Percentiles rank a stretch among this genome's conserved stretches.
These are phyloP conservation scores for Dicyrtomina minuta DNA, from an alignment of 2,888 invertebrate species.

Conservation along the genomic window DNA sequence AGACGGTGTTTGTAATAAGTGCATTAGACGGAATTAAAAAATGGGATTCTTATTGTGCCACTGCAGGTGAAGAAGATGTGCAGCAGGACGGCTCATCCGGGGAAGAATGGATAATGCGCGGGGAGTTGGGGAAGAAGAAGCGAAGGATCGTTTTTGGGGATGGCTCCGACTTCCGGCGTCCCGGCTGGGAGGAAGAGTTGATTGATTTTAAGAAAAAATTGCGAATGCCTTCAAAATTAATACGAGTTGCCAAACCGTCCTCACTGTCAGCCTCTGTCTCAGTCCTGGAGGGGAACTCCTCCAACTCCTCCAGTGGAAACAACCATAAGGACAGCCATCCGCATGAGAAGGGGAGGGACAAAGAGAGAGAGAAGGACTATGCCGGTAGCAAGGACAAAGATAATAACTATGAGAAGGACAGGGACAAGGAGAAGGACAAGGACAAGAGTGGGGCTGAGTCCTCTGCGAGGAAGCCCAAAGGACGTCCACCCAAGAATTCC, in stretches of 20 bases:
- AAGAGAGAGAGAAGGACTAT: conserved; percentile 45
- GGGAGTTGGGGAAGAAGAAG: conserved; percentile 48
- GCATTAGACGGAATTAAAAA: too few relatives aligned
- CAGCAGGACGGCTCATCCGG: conserved; percentile 47
- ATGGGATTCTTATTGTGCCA: too few relatives aligned
- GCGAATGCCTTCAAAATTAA: conserved; percentile 77
- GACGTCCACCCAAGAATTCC: conserved; percentile 54
- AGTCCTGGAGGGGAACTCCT: conserved; percentile 38
- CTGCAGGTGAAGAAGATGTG: conserved; percentile 45
- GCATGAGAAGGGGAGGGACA: conserved; percentile 53
- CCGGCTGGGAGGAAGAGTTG: conserved; percentile 81
- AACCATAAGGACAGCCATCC: neutral
- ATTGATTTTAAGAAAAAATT: conserved; percentile 80
- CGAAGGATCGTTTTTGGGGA: conserved; percentile 59
- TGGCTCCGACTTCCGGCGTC: conserved; percentile 68
- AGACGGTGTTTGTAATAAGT: too few relatives aligned
- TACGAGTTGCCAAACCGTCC: conserved; percentile 74
- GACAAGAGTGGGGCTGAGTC: conserved; percentile 54
- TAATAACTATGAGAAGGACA: conserved; percentile 51
- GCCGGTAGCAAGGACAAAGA: conserved; percentile 46
- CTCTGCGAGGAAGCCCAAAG: conserved; percentile 54
- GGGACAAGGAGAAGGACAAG: conserved; percentile 51
- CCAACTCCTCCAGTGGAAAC: conserved; percentile 42
- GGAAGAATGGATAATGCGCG: conserved; percentile 53
- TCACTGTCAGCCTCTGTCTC: conserved; percentile 63